A percentile compares a stretch with the other conserved stretches of the same genome.
These are phyloP conservation scores for Sylvicapra grimmia DNA, from an alignment of 2,113 vertebrate genomes.

Conservation along the genomic window DNA sequence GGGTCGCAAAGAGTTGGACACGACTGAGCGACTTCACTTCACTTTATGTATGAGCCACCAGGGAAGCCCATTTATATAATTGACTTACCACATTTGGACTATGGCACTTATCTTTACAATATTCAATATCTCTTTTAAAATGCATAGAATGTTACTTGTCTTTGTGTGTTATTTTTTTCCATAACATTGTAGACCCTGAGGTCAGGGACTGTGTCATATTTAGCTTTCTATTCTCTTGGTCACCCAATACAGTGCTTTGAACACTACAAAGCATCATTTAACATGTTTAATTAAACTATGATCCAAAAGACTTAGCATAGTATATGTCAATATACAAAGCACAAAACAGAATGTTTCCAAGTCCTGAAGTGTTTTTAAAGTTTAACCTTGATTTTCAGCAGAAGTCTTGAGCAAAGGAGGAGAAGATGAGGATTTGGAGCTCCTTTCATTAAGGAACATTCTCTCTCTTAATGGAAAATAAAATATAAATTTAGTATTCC, in stretches of 20 bases:
- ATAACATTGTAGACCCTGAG: background rate
- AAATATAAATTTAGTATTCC: background rate
- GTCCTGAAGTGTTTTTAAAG: background rate
- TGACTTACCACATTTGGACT: background rate
- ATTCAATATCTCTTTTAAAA: background rate
- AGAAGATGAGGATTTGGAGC: background rate
- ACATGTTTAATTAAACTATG: background rate
- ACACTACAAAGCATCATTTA: background rate
- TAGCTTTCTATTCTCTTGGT: background rate
- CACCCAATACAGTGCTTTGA: background rate
- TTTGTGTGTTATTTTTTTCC: background rate
- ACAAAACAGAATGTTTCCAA: background rate
- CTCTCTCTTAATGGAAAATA: background rate
- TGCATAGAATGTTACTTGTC: background rate
- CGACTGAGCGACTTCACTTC: too few relatives aligned
- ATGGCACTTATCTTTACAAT: background rate
- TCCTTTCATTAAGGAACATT: background rate
- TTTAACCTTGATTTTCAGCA: background rate
- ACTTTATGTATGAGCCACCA: background rate
- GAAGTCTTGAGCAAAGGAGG: background rate
- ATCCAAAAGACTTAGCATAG: background rate
- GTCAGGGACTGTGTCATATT: background rate
- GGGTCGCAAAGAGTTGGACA: too few relatives aligned
- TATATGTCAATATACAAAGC: background rate
- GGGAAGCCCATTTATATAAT: background rate